Conservation (phyloP, 2,113 vertebrate species). For the Aphelocoma coerulescens region DNA sequence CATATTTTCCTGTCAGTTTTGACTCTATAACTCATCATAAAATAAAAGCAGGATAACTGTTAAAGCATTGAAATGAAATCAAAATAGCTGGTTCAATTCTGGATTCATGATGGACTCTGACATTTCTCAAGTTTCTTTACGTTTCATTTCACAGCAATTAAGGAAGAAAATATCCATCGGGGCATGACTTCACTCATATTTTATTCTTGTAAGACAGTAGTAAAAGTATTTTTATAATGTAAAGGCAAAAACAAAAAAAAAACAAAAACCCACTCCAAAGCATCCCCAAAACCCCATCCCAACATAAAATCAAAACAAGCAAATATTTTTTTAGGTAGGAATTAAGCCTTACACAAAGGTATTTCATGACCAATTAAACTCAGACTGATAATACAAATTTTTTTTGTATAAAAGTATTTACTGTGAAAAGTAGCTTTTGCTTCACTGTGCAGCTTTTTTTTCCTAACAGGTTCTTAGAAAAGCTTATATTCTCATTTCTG, state of each 20-base stretch:
- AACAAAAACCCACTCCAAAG: neutral
- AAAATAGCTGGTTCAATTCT: neutral
- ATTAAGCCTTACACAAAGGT: neutral
- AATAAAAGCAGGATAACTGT: neutral
- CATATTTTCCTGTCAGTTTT: neutral
- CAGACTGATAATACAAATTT: neutral
- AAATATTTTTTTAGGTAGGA: neutral
- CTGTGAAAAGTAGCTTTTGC: neutral
- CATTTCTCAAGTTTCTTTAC: neutral
- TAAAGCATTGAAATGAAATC: neutral
- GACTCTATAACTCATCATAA: neutral
- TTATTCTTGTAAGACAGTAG: neutral
- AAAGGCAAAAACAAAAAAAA: neutral
- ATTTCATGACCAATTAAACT: neutral
- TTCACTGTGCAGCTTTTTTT: neutral
- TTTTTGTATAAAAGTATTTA: neutral
- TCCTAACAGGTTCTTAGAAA: neutral
- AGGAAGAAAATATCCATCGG: neutral
- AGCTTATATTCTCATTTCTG: neutral
- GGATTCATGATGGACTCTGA: neutral
- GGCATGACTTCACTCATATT: neutral
- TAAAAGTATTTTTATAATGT: neutral
- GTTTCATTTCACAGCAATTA: neutral
- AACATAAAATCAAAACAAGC: neutral
- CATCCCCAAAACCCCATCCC: neutral